Conservation (phyloP, 1,140 invertebrate species). For the Lepidostoma basale region DNA sequence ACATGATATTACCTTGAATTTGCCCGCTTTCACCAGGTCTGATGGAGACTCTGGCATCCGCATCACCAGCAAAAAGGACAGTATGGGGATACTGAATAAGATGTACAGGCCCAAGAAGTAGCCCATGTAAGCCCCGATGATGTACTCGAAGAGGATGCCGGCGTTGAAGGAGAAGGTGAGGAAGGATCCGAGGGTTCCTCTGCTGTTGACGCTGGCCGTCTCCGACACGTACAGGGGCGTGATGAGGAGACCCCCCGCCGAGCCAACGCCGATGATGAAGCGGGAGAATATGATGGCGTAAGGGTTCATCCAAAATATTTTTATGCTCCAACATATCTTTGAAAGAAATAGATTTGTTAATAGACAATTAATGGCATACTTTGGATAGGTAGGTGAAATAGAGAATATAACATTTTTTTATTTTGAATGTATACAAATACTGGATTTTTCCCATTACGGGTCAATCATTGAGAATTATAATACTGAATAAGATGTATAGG, state of each 20-base stretch:
- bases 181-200: constrained; percentile 64
- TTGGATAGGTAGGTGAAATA: too few species aligned
- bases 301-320: constrained; percentile 49
- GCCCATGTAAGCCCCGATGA: constrained; percentile 61
- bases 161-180: constrained; percentile 60
- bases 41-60: constrained; percentile 65
- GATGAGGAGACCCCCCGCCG: constrained; percentile 58
- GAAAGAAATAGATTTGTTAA: too few species aligned
- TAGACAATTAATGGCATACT: too few species aligned
- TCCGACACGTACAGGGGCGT: constrained; percentile 66
- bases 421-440: too few species aligned
- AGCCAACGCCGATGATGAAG: constrained; percentile 56
- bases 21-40: constrained; percentile 46
- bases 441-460: too few species aligned
- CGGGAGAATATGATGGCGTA: constrained; percentile 50
- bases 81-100: constrained; percentile 49
- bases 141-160: constrained; percentile 64
- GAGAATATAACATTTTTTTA: too few species aligned
- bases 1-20: constrained; percentile 31
- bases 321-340: constrained; percentile 54
- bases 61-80: constrained; percentile 50
- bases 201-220: constrained; percentile 60
- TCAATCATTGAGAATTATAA: too few species aligned
- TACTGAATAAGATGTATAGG: too few species aligned
- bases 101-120: constrained; percentile 48